Percentiles rank a stretch among this genome's conserved stretches.
Conservation (phyloP, 2,113 vertebrate species). For the Orcinus orca region DNA sequence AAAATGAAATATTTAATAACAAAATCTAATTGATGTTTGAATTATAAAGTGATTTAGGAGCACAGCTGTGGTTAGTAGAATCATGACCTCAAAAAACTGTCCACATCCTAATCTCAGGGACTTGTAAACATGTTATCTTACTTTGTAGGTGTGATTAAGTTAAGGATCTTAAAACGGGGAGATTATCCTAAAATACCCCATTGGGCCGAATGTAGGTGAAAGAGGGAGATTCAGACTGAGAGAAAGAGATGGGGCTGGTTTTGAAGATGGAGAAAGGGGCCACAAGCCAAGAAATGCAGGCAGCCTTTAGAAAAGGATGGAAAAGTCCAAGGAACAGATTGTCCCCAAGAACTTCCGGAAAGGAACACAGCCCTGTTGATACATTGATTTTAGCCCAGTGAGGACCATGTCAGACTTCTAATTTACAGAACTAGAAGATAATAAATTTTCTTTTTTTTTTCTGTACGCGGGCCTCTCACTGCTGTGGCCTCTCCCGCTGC, state of each 20-base stretch:
- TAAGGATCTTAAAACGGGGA: neutral
- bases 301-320: neutral
- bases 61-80: neutral
- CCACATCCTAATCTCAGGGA: neutral
- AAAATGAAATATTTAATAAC: neutral
- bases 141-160: neutral
- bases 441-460: neutral
- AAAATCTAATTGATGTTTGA: neutral
- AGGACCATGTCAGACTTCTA: neutral
- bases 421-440: neutral
- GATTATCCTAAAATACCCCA: neutral
- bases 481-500: no score
- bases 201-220: neutral
- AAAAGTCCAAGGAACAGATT: neutral
- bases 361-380: neutral
- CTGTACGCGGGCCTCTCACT: no score
- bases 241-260: neutral
- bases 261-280: neutral
- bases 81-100: neutral
- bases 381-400: neutral
- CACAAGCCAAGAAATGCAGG: neutral
- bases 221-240: neutral
- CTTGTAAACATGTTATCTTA: neutral
- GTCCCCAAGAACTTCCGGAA: neutral
- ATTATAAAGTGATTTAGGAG: neutral